phyloP scores from a whole-genome alignment of 2,888 invertebrate genomes.

The Epirrhoe tristata region DNA sequence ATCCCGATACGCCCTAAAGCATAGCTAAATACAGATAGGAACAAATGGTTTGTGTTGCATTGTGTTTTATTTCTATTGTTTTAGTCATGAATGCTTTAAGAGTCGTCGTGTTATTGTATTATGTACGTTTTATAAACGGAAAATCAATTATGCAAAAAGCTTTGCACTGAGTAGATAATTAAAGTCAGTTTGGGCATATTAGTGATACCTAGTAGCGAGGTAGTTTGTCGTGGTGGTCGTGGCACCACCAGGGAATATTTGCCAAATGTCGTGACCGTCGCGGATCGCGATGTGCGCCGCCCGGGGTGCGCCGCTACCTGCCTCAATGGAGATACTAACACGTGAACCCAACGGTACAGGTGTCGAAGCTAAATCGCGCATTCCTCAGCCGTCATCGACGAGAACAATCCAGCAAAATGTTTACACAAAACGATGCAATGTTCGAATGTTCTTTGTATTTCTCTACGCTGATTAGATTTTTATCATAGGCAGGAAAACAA shows the following conservation, averaged over 20 bases:
- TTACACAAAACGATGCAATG: conserved; percentile 36
- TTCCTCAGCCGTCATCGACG: conserved; percentile 54
- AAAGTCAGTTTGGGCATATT: conserved; percentile 28
- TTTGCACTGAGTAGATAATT: background rate
- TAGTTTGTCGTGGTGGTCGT: conserved; percentile 50
- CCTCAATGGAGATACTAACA: conserved; percentile 80
- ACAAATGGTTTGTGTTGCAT: conserved; percentile 44
- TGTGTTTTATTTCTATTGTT: conserved; percentile 39
- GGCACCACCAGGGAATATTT: conserved; percentile 79
- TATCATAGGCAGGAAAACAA: conserved; percentile 23
- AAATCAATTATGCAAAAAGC: background rate
- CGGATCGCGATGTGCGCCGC: conserved; percentile 82
- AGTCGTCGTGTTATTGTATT: conserved; percentile 1
- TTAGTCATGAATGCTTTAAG: conserved; percentile 12
- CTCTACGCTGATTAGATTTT: conserved; percentile 6
- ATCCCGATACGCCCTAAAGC: conserved; percentile 55
- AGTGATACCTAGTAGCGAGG: conserved; percentile 73
- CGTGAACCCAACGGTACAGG: conserved; percentile 80
- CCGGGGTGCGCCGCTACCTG: conserved; percentile 74
- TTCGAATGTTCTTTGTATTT: conserved; percentile 18
- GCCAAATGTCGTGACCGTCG: conserved; percentile 84
- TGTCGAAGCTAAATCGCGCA: conserved; percentile 71
- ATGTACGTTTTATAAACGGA: conserved; percentile 4
- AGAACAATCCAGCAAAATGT: conserved; percentile 41
- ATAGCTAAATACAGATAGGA: conserved; percentile 55